Evolutionary conservation across 2,888 invertebrate genomes (phyloP).

Genomic region (Erebia palarica): DNA sequence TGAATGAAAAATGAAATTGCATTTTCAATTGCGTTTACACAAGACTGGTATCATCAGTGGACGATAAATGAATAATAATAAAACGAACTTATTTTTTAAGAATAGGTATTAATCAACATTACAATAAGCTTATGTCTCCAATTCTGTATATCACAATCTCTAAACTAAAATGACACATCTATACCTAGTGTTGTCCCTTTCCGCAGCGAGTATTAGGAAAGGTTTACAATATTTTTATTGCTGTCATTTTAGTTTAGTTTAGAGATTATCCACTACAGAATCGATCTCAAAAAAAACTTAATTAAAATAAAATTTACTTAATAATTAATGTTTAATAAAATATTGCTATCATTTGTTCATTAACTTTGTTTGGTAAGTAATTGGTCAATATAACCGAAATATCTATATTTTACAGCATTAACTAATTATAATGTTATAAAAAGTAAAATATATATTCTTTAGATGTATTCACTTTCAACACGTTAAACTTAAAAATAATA

Average conservation of each 20-base stretch:
- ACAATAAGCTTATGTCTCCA: constrained; percentile 17
- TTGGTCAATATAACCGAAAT: constrained; percentile 5
- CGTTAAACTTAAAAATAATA: constrained; percentile 14
- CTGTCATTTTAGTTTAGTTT: no score
- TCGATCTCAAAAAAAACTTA: no score
- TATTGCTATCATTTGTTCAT: constrained; percentile 15
- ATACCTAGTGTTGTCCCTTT: no score
- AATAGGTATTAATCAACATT: background rate
- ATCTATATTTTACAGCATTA: constrained; percentile 1
- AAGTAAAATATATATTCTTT: background rate
- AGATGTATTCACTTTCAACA: background rate
- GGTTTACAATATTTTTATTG: no score
- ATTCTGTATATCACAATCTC: no score
- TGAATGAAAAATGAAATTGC: background rate
- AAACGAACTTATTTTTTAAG: no score
- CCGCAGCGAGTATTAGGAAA: no score
- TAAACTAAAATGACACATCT: no score
- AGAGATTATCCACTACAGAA: no score
- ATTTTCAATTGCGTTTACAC: constrained; percentile 4
- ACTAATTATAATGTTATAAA: background rate
- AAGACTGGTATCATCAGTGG: background rate
- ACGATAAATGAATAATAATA: background rate
- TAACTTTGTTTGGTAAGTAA: constrained; percentile 17
- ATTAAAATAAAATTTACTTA: background rate
- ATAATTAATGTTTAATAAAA: background rate